Evolutionary conservation across 2,113 vertebrate genomes (phyloP).

Genomic region (Himantopus leucocephalus): DNA sequence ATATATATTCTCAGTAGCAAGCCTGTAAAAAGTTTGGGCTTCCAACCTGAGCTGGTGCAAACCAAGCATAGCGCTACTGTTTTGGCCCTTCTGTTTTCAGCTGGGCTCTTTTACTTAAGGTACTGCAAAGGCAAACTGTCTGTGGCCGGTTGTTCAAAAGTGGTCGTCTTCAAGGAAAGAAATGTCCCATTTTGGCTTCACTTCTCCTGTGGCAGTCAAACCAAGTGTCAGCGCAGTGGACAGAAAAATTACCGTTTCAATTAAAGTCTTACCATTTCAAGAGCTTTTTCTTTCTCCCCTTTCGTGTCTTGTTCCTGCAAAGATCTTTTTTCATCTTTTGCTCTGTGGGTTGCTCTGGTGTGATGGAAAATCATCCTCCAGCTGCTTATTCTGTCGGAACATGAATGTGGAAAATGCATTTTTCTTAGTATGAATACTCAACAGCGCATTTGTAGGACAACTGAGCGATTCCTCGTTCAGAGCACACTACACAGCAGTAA

Average conservation of each 20-base stretch:
- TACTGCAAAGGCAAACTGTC: not conserved
- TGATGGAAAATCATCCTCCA: not conserved
- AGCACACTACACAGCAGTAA: not conserved
- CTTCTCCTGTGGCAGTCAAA: not conserved
- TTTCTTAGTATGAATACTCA: not conserved
- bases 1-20: not conserved
- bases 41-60: not conserved
- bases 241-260: not conserved
- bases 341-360: not conserved
- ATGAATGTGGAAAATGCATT: not conserved
- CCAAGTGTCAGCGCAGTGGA: not conserved
- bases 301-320: not conserved
- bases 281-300: not conserved
- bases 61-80: not conserved
- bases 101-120: not conserved
- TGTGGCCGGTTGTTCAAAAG: not conserved
- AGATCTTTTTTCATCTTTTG: not conserved
- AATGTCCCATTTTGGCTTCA: not conserved
- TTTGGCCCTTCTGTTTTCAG: not conserved
- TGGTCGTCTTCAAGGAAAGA: not conserved
- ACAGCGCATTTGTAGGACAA: not conserved
- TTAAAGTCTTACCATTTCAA: not conserved
- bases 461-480: not conserved
- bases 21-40: not conserved
- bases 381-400: not conserved